Percentiles rank a stretch among this genome's conserved stretches.
Conservation (phyloP, 2,113 vertebrate species). For the Otis tarda region DNA sequence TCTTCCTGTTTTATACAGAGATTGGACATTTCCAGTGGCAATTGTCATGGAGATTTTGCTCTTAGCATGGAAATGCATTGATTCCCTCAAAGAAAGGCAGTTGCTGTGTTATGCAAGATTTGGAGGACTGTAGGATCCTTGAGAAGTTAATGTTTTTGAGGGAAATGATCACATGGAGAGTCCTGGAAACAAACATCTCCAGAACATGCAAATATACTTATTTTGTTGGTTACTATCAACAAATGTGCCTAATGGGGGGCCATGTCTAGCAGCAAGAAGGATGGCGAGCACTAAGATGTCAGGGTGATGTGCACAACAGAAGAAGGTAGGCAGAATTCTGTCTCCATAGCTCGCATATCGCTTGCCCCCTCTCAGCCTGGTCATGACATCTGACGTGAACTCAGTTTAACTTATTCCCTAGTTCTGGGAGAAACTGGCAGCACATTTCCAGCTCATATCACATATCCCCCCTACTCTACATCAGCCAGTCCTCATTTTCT, state of each 20-base stretch:
- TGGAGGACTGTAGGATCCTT: neutral
- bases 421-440: neutral
- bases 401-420: too few species aligned
- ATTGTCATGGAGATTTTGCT: neutral
- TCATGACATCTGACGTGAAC: neutral
- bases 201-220: neutral
- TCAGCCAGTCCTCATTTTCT: neutral
- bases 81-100: neutral
- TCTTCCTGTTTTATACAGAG: neutral
- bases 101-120: neutral
- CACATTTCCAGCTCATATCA: fast-evolving
- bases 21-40: neutral
- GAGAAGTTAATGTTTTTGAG: fast-evolving
- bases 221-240: neutral
- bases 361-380: neutral
- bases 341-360: fast-evolving
- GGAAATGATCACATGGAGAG: neutral
- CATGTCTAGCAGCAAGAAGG: neutral
- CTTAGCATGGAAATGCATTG: neutral
- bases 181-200: neutral
- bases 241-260: neutral
- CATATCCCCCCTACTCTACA: neutral
- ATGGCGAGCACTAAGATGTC: neutral
- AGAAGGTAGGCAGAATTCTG: neutral
- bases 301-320: neutral